phyloP scores from a whole-genome alignment of 1,140 invertebrate species.

The Tenebrio molitor region DNA sequence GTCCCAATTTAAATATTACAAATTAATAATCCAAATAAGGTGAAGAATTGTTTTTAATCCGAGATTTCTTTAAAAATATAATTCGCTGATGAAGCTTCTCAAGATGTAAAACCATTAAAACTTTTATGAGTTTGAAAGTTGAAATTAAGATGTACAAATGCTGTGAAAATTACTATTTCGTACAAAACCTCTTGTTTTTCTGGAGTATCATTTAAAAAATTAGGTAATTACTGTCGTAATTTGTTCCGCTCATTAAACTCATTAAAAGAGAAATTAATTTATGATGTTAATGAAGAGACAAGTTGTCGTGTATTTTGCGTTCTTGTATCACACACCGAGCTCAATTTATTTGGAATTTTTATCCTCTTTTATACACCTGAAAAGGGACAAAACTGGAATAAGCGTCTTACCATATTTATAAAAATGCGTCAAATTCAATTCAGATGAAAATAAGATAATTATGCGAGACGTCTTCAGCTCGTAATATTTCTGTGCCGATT shows the following conservation, averaged over 20 bases:
- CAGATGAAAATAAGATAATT: conserved; percentile 27
- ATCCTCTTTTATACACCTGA: background rate
- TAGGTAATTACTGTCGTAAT: too few relatives aligned
- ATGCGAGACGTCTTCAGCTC: background rate
- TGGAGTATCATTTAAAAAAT: too few relatives aligned
- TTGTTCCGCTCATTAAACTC: too few relatives aligned
- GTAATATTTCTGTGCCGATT: conserved; percentile 4
- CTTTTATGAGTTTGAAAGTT: background rate
- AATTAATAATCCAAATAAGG: too few relatives aligned
- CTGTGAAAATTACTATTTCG: background rate
- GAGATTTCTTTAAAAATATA: conserved; percentile 4
- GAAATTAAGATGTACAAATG: background rate
- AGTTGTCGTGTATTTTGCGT: background rate
- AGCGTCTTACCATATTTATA: background rate
- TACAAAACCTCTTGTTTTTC: background rate
- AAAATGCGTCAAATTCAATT: background rate
- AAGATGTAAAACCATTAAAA: background rate
- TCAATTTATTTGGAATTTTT: background rate
- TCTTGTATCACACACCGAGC: background rate
- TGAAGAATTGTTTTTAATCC: conserved; percentile 1
- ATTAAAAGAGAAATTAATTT: too few relatives aligned
- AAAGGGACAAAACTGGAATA: background rate
- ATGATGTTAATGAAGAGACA: too few relatives aligned
- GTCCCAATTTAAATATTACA: too few relatives aligned
- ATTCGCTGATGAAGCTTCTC: background rate